Percentiles rank a stretch among this genome's conserved stretches.
Evolutionary conservation across 2,113 vertebrate genomes (phyloP).

Genomic region (Zeus faber): DNA sequence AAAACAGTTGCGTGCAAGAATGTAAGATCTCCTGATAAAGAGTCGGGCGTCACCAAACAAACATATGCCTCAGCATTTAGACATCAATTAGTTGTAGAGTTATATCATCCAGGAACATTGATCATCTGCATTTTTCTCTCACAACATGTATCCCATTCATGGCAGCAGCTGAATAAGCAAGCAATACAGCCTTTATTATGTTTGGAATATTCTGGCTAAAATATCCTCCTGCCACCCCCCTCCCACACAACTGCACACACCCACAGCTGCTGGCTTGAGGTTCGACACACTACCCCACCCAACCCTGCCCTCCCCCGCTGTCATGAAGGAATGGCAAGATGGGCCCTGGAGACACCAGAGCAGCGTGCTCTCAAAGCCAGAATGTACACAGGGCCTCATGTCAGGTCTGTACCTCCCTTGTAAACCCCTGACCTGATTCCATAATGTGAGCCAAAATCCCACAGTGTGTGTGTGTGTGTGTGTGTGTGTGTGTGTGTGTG

Average conservation of each 20-base stretch:
- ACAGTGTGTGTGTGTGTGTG: too few species aligned
- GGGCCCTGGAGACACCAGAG: constrained; percentile 51
- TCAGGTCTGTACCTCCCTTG: constrained; percentile 70
- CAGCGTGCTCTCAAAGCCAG: constrained; percentile 66
- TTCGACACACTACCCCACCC: too few species aligned
- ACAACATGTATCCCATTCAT: constrained; percentile 56
- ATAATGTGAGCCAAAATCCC: constrained; percentile 59
- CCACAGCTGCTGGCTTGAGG: too few species aligned
- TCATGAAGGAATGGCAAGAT: constrained; percentile 53
- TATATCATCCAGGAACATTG: too few species aligned
- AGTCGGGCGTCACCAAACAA: too few species aligned
- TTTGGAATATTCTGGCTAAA: constrained; percentile 55
- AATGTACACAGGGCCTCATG: constrained; percentile 80
- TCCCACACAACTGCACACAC: constrained; percentile 33
- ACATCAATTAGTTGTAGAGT: too few species aligned
- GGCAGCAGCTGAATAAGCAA: constrained; percentile 46
- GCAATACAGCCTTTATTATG: constrained; percentile 32
- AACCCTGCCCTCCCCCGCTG: too few species aligned
- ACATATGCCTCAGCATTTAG: too few species aligned
- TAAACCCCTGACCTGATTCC: constrained; percentile 61
- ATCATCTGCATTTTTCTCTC: too few species aligned
- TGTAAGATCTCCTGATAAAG: too few species aligned
- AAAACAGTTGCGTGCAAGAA: constrained; percentile 42
- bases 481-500: too few species aligned
- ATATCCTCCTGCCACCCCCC: constrained; percentile 26